phyloP scores from a whole-genome alignment of 2,888 invertebrate genomes.

The Cephus spinipes region DNA sequence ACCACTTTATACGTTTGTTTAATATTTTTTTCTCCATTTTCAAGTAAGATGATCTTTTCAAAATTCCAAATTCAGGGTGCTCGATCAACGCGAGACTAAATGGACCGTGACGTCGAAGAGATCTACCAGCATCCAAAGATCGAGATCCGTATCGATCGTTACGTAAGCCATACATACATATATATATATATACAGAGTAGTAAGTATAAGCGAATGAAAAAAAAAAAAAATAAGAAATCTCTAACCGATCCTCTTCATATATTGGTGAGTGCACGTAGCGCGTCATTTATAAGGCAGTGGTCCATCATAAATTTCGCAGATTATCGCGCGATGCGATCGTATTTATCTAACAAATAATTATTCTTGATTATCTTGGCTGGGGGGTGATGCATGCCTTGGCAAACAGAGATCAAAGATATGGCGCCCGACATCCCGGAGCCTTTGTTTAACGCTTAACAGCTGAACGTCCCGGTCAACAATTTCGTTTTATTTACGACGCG shows the following conservation, averaged over 20 bases:
- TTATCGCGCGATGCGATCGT: slow-evolving; percentile 57
- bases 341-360: slow-evolving; percentile 65
- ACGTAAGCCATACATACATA: not conserved
- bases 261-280: slow-evolving; percentile 15
- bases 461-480: slow-evolving; percentile 51
- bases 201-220: not conserved
- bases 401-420: slow-evolving; percentile 61
- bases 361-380: slow-evolving; percentile 57
- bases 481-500: slow-evolving; percentile 62
- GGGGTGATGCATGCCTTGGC: slow-evolving; percentile 55
- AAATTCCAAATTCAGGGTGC: not conserved
- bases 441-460: slow-evolving; percentile 49
- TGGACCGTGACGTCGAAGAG: not conserved
- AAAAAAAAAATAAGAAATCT: not conserved
- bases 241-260: not conserved
- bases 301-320: slow-evolving; percentile 50
- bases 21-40: not conserved
- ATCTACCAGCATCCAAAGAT: not conserved
- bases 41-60: not conserved
- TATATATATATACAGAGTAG: not conserved
- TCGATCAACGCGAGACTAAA: not conserved
- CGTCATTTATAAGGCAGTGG: slow-evolving; percentile 53
- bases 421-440: slow-evolving; percentile 49
- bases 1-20: too few relatives aligned
- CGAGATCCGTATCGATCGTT: not conserved